These are phyloP conservation scores for Furcula furcula DNA, from an alignment of 2,888 invertebrate species.

Conservation along the genomic window DNA sequence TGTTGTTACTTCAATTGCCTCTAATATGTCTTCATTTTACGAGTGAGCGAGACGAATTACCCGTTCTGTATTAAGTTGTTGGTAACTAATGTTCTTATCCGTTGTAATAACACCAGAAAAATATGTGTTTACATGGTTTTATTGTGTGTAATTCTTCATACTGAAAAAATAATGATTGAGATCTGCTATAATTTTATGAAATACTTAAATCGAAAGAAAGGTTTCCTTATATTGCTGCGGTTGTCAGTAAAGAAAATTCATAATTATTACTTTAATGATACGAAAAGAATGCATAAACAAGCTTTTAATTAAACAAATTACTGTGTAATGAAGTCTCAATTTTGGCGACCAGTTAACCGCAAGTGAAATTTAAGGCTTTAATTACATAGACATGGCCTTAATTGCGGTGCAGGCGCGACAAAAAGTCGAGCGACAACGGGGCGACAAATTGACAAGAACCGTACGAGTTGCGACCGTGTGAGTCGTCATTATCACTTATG, in stretches of 20 bases:
- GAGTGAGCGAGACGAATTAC: constrained; percentile 39
- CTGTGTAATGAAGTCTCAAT: too few species aligned
- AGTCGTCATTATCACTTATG: constrained; percentile 53
- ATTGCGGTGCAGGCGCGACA: constrained; percentile 46
- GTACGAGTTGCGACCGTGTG: constrained; percentile 19
- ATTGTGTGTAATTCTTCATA: too few species aligned
- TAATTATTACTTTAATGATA: too few species aligned
- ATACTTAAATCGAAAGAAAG: constrained; percentile 1
- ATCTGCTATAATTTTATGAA: too few species aligned
- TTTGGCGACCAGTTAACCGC: neutral
- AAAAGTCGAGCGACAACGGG: too few species aligned
- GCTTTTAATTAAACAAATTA: too few species aligned
- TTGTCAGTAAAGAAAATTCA: neutral
- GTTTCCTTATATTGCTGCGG: neutral
- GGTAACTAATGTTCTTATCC: constrained; percentile 19
- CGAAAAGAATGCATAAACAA: too few species aligned
- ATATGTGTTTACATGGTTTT: too few species aligned
- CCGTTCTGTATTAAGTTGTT: constrained; percentile 25
- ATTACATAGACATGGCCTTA: constrained; percentile 47
- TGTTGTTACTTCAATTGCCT: constrained; percentile 51
- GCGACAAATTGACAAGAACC: constrained; percentile 57
- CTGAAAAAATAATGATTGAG: too few species aligned
- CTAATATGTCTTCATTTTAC: constrained; percentile 62
- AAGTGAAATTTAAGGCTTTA: constrained; percentile 7
- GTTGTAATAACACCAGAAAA: too few species aligned